Evolutionary conservation across 2,888 invertebrate genomes (phyloP).

Genomic region (Limnephilus rhombicus): DNA sequence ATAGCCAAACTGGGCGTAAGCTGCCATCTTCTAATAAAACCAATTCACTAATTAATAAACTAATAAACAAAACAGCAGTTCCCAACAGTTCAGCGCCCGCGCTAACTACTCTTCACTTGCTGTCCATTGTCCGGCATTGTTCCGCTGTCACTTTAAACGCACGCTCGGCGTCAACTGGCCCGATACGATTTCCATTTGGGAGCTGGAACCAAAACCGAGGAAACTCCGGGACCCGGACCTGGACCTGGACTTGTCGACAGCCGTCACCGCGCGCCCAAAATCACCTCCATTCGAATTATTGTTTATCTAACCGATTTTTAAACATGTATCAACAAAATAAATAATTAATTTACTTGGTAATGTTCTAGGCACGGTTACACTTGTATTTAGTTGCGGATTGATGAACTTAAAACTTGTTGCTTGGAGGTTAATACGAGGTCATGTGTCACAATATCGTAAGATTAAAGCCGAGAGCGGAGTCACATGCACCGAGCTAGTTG

Average conservation of each 20-base stretch:
- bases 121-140: slow-evolving; percentile 43
- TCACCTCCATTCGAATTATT: slow-evolving; percentile 19
- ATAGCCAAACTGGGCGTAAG: slow-evolving; percentile 95
- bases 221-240: neutral
- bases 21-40: slow-evolving; percentile 75
- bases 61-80: slow-evolving; percentile 49
- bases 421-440: slow-evolving; percentile 51
- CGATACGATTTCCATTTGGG: neutral
- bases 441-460: slow-evolving; percentile 57
- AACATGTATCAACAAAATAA: neutral
- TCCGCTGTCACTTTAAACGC: slow-evolving; percentile 56
- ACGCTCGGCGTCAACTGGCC: slow-evolving; percentile 44
- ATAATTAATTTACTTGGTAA: neutral
- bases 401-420: slow-evolving; percentile 60
- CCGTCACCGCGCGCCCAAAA: slow-evolving; percentile 41
- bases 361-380: neutral
- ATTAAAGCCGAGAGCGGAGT: slow-evolving; percentile 45
- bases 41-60: slow-evolving; percentile 48
- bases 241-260: neutral
- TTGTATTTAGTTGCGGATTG: neutral
- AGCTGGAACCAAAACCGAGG: neutral
- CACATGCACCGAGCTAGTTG: slow-evolving; percentile 68
- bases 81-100: slow-evolving; percentile 46
- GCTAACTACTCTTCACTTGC: slow-evolving; percentile 54
- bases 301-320: neutral